phyloP scores from a whole-genome alignment of 2,888 invertebrate genomes.

The Antheraea yamamai region DNA sequence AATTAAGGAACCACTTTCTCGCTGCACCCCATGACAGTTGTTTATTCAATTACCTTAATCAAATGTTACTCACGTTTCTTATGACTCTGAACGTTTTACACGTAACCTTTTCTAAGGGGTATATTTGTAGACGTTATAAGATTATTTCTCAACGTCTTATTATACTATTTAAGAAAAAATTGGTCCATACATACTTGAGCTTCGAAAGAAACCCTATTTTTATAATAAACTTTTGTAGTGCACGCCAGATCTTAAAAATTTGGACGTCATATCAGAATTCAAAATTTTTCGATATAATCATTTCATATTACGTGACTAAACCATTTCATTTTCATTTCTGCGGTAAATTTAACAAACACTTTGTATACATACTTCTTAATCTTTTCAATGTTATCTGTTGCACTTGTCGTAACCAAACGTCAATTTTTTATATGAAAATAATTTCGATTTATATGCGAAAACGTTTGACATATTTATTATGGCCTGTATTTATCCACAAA shows the following conservation, averaged over 20 bases:
- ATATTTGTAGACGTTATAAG: slow-evolving; percentile 28
- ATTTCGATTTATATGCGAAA: not conserved
- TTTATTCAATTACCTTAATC: not conserved
- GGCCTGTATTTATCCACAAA: not conserved
- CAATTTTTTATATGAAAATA: not conserved
- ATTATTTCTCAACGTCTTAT: slow-evolving; percentile 36
- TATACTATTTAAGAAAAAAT: slow-evolving; percentile 41
- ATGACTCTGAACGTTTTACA: slow-evolving; percentile 13
- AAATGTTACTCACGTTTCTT: slow-evolving; percentile 4
- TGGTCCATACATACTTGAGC: slow-evolving; percentile 78
- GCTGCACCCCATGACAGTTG: slow-evolving; percentile 62
- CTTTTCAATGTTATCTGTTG: slow-evolving; percentile 57
- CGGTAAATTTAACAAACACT: slow-evolving; percentile 45
- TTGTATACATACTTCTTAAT: slow-evolving; percentile 45
- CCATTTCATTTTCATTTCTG: slow-evolving; percentile 51
- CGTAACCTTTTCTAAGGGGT: slow-evolving; percentile 10
- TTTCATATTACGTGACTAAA: slow-evolving; percentile 44
- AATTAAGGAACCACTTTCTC: slow-evolving; percentile 37
- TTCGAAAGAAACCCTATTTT: slow-evolving; percentile 78
- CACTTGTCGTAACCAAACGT: slow-evolving; percentile 18
- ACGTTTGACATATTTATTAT: not conserved
- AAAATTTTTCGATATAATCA: slow-evolving; percentile 49
- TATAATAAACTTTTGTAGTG: slow-evolving; percentile 72
- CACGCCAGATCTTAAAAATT: slow-evolving; percentile 56
- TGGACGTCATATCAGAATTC: slow-evolving; percentile 68